phyloP scores from a whole-genome alignment of 2,797 vertebrate genomes.

The Argya squamiceps region DNA sequence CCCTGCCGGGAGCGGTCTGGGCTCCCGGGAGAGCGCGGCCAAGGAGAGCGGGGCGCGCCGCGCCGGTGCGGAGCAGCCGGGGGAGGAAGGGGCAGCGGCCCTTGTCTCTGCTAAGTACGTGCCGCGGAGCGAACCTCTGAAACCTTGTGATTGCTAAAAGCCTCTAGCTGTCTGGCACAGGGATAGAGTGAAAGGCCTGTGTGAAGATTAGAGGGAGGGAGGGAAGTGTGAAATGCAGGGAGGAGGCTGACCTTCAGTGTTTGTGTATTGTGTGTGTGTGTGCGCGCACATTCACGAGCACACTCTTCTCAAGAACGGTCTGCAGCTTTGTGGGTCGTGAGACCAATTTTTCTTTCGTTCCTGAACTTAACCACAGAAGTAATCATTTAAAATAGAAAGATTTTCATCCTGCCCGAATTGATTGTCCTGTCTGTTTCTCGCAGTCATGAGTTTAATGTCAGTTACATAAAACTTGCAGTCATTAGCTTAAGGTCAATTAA shows the following conservation, averaged over 20 bases:
- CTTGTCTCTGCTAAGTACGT: accelerated
- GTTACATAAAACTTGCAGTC: neutral
- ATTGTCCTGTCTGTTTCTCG: neutral
- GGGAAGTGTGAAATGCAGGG: too few relatives aligned
- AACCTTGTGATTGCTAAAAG: accelerated
- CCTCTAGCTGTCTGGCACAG: accelerated
- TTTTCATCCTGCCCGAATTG: neutral
- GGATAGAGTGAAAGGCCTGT: neutral
- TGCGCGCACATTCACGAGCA: accelerated
- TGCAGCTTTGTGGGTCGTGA: neutral
- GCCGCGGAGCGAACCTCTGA: accelerated
- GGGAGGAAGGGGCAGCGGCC: neutral
- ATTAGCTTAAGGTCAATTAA: neutral
- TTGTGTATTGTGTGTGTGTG: neutral
- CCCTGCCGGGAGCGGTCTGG: neutral
- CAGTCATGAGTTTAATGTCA: neutral
- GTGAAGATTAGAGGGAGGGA: neutral
- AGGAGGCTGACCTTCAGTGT: neutral
- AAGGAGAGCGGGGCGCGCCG: neutral
- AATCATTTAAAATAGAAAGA: accelerated
- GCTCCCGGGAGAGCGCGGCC: neutral
- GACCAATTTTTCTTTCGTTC: neutral
- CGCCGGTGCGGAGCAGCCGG: neutral
- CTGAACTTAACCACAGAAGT: neutral
- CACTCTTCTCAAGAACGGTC: neutral